Conservation (phyloP, 2,113 vertebrate genomes). For the Spermophilus dauricus region DNA sequence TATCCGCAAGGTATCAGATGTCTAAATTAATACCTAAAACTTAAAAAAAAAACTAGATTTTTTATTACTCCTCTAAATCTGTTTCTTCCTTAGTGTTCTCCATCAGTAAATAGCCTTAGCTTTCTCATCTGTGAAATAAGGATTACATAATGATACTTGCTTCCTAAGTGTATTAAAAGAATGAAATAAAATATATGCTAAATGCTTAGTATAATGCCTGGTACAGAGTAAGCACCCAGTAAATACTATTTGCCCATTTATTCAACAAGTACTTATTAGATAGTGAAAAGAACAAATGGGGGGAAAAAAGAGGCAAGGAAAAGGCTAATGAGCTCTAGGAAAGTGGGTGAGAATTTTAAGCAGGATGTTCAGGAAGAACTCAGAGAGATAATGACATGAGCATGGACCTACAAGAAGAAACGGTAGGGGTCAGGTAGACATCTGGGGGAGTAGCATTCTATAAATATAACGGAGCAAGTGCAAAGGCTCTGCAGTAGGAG, state of each 20-base stretch:
- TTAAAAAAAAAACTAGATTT: not conserved
- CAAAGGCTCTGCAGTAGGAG: not conserved
- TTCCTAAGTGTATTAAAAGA: conserved; percentile 1
- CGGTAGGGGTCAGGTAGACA: not conserved
- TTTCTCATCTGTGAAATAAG: not conserved
- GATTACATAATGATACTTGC: not conserved
- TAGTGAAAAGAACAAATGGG: not conserved
- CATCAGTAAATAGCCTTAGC: not conserved
- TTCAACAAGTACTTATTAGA: conserved; percentile 33
- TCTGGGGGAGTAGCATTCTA: not conserved
- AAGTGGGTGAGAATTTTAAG: not conserved
- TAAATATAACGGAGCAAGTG: not conserved
- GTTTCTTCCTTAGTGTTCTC: not conserved
- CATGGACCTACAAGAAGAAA: not conserved
- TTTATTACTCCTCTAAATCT: not conserved
- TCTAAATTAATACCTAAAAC: not conserved
- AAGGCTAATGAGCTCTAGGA: not conserved
- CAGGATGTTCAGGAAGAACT: not conserved
- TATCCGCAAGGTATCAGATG: not conserved
- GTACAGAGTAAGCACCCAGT: not conserved
- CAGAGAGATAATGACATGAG: not conserved
- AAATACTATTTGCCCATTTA: conserved; percentile 41
- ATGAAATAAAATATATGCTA: conserved; percentile 18
- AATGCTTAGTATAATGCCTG: not conserved
- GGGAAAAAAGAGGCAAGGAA: not conserved